Percentiles rank a stretch among this genome's conserved stretches.
phyloP scores from a whole-genome alignment of 1,140 invertebrate species.

The Eriosoma lanigerum region DNA sequence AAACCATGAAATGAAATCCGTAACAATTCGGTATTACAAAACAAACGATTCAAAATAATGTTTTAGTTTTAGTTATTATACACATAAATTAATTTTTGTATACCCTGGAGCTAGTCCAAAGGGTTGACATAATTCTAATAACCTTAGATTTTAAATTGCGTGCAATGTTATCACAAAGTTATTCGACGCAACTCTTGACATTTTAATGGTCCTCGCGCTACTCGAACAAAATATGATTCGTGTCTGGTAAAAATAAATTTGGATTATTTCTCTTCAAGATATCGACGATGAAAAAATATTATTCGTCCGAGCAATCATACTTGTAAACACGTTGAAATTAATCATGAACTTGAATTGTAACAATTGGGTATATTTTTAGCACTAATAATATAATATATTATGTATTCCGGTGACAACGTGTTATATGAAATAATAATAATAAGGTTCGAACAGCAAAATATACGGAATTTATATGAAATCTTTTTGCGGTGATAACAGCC shows the following conservation, averaged over 20 bases:
- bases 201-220: not conserved
- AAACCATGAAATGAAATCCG: slow-evolving; percentile 7
- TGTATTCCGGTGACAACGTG: too few relatives aligned
- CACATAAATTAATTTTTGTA: slow-evolving; percentile 9
- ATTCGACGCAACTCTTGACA: not conserved
- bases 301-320: too few relatives aligned
- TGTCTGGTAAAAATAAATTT: not conserved
- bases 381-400: too few relatives aligned
- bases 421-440: not conserved
- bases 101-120: not conserved
- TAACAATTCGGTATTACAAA: slow-evolving; percentile 12
- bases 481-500: not conserved
- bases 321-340: not conserved
- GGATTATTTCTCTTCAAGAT: not conserved
- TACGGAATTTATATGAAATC: too few relatives aligned
- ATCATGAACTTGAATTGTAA: not conserved
- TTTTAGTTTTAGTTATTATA: not conserved
- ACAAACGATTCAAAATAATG: slow-evolving; percentile 13
- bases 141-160: slow-evolving; percentile 3
- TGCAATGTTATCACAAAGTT: not conserved
- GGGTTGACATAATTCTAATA: not conserved
- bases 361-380: too few relatives aligned
- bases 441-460: too few relatives aligned
- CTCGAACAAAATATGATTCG: not conserved
- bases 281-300: too few relatives aligned